Conservation (phyloP, 2,888 invertebrate genomes). For the Nemotelus nigrinus region DNA sequence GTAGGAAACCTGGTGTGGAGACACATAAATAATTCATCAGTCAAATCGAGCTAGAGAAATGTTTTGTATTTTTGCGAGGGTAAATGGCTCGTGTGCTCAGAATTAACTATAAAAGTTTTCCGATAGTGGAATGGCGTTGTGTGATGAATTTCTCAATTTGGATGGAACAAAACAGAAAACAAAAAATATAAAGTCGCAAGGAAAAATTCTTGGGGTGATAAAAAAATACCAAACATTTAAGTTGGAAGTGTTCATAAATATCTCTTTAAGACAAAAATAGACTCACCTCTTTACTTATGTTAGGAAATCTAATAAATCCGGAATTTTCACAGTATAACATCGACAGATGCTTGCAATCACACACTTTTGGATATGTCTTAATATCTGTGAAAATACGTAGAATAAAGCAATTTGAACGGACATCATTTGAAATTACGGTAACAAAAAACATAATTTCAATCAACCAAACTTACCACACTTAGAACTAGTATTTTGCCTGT, state of each 20-base stretch:
- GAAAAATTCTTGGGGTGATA: no score
- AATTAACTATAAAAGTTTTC: no score
- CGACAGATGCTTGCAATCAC: constrained; percentile 55
- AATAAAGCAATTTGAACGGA: neutral
- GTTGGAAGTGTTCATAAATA: no score
- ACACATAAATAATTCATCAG: constrained; percentile 10
- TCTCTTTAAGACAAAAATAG: no score
- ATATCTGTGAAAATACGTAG: constrained; percentile 55
- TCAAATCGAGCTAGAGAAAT: no score
- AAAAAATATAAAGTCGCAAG: no score
- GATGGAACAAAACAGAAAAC: no score
- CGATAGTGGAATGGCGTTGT: neutral
- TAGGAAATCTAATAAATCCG: constrained; percentile 46
- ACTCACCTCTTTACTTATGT: constrained; percentile 48
- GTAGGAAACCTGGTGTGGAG: constrained; percentile 56
- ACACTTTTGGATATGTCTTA: constrained; percentile 61
- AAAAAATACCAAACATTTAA: no score
- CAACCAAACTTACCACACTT: constrained; percentile 30
- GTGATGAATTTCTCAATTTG: neutral
- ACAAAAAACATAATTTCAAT: neutral
- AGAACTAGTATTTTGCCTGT: neutral
- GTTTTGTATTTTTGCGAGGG: no score
- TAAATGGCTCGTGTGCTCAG: no score
- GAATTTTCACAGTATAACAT: constrained; percentile 46
- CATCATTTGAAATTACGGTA: constrained; percentile 1